Percentiles rank a stretch among this genome's conserved stretches.
These are phyloP conservation scores for Ridgeia piscesae DNA, from an alignment of 1,140 invertebrate genomes.

Conservation along the genomic window DNA sequence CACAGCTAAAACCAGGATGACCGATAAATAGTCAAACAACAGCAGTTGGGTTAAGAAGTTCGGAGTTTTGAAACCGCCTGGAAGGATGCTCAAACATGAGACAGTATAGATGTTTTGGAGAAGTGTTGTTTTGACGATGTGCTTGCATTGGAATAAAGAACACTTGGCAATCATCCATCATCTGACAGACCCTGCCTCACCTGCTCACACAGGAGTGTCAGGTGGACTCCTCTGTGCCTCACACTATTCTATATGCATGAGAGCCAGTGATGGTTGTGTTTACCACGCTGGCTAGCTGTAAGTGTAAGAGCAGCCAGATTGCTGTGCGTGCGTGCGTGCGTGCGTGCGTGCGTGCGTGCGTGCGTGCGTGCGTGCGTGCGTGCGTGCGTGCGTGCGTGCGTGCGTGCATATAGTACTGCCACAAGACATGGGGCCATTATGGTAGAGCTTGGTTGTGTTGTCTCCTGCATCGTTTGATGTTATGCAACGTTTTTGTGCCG, in stretches of 20 bases:
- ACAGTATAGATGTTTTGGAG: not conserved
- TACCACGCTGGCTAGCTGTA: not conserved
- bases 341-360: too few species aligned
- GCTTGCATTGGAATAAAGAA: not conserved
- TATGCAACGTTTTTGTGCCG: not conserved
- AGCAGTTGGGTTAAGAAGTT: too few species aligned
- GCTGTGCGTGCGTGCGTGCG: too few species aligned
- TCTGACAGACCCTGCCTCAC: not conserved
- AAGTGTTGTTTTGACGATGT: not conserved
- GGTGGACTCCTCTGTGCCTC: not conserved
- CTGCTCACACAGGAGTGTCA: not conserved
- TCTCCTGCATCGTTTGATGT: not conserved
- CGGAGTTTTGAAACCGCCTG: too few species aligned
- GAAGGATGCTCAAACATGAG: not conserved
- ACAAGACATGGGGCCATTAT: not conserved
- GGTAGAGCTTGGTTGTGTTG: not conserved
- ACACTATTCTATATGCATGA: not conserved
- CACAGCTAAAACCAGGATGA: too few species aligned
- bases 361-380: too few species aligned
- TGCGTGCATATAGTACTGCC: not conserved
- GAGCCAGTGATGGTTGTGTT: not conserved
- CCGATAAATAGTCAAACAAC: too few species aligned
- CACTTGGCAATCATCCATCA: not conserved
- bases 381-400: too few species aligned
- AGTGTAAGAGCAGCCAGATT: too few species aligned